These are phyloP conservation scores for Oscheius sp. DNA, from an alignment of 2,888 invertebrate species.

Conservation along the genomic window DNA sequence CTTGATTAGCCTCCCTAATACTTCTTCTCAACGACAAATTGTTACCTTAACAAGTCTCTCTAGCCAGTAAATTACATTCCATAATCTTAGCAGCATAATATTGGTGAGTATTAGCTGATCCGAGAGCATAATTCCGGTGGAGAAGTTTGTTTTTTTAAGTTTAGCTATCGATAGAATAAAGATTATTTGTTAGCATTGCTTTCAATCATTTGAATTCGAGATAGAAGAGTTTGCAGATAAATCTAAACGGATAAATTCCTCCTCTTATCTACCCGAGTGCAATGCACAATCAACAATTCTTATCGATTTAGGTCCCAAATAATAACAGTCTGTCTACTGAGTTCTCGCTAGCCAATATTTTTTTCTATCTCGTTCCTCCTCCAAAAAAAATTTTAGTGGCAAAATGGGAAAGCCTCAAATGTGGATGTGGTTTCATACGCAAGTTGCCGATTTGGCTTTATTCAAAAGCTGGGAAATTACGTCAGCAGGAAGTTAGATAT, in stretches of 20 bases:
- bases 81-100: background rate
- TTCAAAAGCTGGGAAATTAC: conserved; percentile 31
- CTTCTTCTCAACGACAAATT: background rate
- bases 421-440: conserved; percentile 37
- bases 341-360: background rate
- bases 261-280: background rate
- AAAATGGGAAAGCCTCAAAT: conserved; percentile 13
- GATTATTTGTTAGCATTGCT: too few relatives aligned
- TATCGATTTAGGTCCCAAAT: background rate
- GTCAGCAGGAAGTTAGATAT: conserved; percentile 16
- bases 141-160: too few relatives aligned
- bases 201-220: too few relatives aligned
- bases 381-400: background rate
- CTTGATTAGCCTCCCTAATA: conserved; percentile 30
- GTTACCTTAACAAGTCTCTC: background rate
- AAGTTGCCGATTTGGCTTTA: conserved; percentile 15
- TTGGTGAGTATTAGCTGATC: background rate
- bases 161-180: too few relatives aligned
- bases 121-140: conserved; percentile 3
- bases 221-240: too few relatives aligned
- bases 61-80: background rate
- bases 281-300: background rate
- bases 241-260: too few relatives aligned
- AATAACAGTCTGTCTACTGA: background rate
- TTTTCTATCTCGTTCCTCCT: background rate